Base-by-base conservation (phyloP, 2,797 vertebrate genomes). In the Cheirogaleus major region DNA sequence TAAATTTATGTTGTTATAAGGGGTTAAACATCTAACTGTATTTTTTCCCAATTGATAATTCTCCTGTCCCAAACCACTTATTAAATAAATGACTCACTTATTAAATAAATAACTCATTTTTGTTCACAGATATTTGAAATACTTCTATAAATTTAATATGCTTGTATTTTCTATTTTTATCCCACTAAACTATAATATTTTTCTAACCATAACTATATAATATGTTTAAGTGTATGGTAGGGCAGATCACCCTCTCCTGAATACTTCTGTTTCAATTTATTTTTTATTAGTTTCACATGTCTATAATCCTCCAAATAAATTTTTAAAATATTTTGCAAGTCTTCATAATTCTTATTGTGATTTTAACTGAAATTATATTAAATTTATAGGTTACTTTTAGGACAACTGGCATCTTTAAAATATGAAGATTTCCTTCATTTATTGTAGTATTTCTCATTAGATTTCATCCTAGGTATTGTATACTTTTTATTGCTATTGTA, bases 351-450 rank as follows among this genome's bases (percentile, higher is more conserved):
- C 15, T 84, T 85, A 85, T 2, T 41, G n/a, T 30, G 22, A 76
- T 82, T 89, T 91, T 67, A 85, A 79, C 4, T 91, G 45, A 91
- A 82, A 69, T 81, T 67, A 35, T 25, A 91, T 90, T 91, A 43
- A 38, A 89, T 57, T 84, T 76, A 45, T 45, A 80, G 76, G 63
- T 48, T 43, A 80, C 5, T 48, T 69, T 43, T 52, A 17, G 70
- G 86, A 93, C n/a, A 85, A 80, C 1, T 69, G 63, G 59, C 30
- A 41, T 67, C 35, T 55, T 89, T 86, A 63, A 70, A 92, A 69
- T 75, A 61, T 65, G 15, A 91, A 35, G 4, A 69, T 30, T 69
- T 67, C 14, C 25, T 50, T 57, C 59, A 27, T 50, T 69, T 80
- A 79, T 20, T 30, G 4, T 17, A 63, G 7, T 48, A 93, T 50